Evolutionary conservation across 2,797 vertebrate species (phyloP), one percentile per base, ranked within the genome.

Genomic region (Tokudaia tokunoshimensis): DNA sequence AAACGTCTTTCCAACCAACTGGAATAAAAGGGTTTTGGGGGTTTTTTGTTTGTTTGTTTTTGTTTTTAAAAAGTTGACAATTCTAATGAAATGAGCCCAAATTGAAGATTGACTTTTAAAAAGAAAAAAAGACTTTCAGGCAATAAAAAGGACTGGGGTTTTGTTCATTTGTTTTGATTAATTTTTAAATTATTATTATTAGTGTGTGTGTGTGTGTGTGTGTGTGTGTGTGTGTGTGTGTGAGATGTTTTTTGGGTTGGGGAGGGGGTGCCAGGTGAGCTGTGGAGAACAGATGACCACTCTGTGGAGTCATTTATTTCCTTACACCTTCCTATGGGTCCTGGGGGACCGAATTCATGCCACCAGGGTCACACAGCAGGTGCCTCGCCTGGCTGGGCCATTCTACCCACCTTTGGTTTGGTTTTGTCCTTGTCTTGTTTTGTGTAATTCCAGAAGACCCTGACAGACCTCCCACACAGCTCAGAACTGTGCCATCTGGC

Each of bases 251-350:
- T n/a, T 50, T 14, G 44, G 15, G 81, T 24, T 2, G 6, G 15
- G 19, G 3, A 1, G 1, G 11, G 1, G 4, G 47, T 55, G 67
- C n/a, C 22, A 2, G 67, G n/a, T 1, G 7, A 6, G 52, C 63
- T 15, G 63, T 70, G 63, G 31, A 2, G 63, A 19, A 15, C 67
- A 72, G 24, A 87, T 24, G 67, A 11, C 67, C 29, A 19, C 8
- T 55, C 2, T 57, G 8, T 41, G 50, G n/a, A 6, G 4, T 41
- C 14, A 11, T 29, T 55, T 17, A 24, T 29, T 3, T 87, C 24
- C 24, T 87, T 41, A 26, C 15, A 41, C 14, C 50, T 12, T 41
- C 6, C 1, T 26, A 4, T 26, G 24, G 34, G 67, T 17, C 67
- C 67, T 74, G 65, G 34, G 22, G 65, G 14, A 72, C 37, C 50